phyloP scores from a whole-genome alignment of 2,113 vertebrate species.

The Periophthalmodon schlosseri region DNA sequence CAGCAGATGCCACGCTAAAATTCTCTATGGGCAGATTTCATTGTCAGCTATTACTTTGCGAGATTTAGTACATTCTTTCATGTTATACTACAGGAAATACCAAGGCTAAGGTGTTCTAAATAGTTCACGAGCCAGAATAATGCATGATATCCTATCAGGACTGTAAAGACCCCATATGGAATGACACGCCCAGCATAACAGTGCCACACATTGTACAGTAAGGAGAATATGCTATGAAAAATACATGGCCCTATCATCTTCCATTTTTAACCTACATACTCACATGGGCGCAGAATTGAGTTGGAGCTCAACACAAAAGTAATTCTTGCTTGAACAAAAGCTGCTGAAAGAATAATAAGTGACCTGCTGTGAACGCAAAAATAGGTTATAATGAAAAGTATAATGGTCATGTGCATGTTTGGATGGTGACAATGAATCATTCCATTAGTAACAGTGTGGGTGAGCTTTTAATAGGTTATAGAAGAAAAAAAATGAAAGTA shows the following conservation, averaged over 20 bases:
- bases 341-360: neutral
- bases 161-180: neutral
- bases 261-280: slow-evolving; percentile 2
- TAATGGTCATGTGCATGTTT: neutral
- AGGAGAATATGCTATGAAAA: neutral
- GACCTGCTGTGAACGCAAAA: neutral
- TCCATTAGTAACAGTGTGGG: neutral
- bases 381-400: neutral
- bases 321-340: slow-evolving; percentile 9
- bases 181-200: neutral
- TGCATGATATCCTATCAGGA: neutral
- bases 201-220: neutral
- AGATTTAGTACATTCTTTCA: neutral
- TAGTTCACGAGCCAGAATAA: neutral
- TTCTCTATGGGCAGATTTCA: too few relatives aligned
- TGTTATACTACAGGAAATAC: neutral
- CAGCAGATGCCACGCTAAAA: too few relatives aligned
- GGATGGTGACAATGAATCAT: neutral
- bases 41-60: too few relatives aligned
- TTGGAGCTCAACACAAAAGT: neutral
- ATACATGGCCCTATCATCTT: slow-evolving; percentile 1
- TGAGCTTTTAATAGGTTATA: neutral
- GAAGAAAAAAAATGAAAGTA: neutral
- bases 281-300: slow-evolving; percentile 3
- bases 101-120: neutral